These are phyloP conservation scores for Cinclus mexicanus DNA, from an alignment of 2,113 vertebrate genomes.

Conservation along the genomic window DNA sequence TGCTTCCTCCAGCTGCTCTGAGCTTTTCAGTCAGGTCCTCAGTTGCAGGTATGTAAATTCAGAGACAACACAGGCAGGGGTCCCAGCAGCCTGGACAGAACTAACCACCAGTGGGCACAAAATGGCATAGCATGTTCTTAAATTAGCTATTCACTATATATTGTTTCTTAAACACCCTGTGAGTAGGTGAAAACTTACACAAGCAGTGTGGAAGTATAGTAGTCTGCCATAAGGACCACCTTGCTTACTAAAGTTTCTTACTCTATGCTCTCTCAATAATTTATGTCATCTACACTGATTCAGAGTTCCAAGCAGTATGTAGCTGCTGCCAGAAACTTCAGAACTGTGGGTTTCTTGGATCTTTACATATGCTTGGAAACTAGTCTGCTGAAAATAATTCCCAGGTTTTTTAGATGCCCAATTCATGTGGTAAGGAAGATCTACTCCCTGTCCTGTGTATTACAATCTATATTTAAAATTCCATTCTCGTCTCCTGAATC, in stretches of 20 bases:
- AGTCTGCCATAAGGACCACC: not conserved
- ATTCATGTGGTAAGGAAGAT: not conserved
- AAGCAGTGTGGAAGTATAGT: not conserved
- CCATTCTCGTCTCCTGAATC: not conserved
- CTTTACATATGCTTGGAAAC: not conserved
- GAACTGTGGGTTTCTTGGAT: not conserved
- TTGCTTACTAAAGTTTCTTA: not conserved
- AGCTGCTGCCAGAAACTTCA: not conserved
- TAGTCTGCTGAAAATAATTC: not conserved
- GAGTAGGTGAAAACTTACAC: not conserved
- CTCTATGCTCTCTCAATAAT: not conserved
- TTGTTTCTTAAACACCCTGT: not conserved
- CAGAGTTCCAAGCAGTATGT: not conserved
- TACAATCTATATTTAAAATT: not conserved
- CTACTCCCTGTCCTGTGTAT: not conserved
- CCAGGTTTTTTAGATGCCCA: not conserved
- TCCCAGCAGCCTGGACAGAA: not conserved
- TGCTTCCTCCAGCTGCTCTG: not conserved
- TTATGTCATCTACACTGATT: not conserved
- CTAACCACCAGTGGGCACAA: not conserved
- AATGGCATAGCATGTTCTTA: not conserved
- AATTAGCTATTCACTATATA: not conserved
- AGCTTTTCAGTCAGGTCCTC: not conserved
- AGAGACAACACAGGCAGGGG: not conserved
- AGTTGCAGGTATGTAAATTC: rapidly evolving